Base-by-base conservation (phyloP, 2,888 invertebrate species). In the Euzetes globulus region DNA sequence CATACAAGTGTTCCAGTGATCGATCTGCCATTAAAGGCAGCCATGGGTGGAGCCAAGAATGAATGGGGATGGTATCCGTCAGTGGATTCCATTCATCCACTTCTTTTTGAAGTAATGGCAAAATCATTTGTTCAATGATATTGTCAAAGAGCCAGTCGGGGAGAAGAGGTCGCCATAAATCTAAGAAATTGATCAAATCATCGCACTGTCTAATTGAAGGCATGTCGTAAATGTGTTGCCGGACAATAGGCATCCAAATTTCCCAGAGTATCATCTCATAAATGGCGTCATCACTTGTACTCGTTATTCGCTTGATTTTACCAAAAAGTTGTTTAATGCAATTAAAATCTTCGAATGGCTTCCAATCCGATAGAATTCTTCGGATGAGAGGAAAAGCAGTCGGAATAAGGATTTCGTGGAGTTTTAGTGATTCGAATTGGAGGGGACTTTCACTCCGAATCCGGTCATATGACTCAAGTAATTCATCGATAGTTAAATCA, bases 21-120 rank as follows among this genome's bases (percentile, higher is more conserved):
- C 82, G 80, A 33, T 81, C 81, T 79, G 91, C 90, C 81, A 96
- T 87, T 9, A 92, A 83, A 0, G 90, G 89, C 76, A 95, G 88
- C 99, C 99, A 99, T 0, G 98, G 98, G 82, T 96, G 90, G 76
- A 97, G 89, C 99, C 99, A 99, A 5, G 90, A 88, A 83, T 99
- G 97, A 78, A 99, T 91, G 17, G 98, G 98, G 78, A 94, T 88
- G 0, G 92, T 91, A 82, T 99, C 98, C 0, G 91, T 91, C 1
- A 95, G 86, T 0, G 99, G 99, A 85, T 99, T 93, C 99, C 99
- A 98, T 73, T 87, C 87, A 63, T 91, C 88, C 0, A 94, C 94
- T 78, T 91, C 93, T 0, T 86, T 83, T 77, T 85, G 83, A 15
- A 85, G 78, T 68, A 80, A 78, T 0, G 94, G 93, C 80, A 93